Percentiles rank a stretch among this genome's conserved stretches.
Evolutionary conservation across 2,888 invertebrate species (phyloP).

Genomic region (Aelia acuminata): DNA sequence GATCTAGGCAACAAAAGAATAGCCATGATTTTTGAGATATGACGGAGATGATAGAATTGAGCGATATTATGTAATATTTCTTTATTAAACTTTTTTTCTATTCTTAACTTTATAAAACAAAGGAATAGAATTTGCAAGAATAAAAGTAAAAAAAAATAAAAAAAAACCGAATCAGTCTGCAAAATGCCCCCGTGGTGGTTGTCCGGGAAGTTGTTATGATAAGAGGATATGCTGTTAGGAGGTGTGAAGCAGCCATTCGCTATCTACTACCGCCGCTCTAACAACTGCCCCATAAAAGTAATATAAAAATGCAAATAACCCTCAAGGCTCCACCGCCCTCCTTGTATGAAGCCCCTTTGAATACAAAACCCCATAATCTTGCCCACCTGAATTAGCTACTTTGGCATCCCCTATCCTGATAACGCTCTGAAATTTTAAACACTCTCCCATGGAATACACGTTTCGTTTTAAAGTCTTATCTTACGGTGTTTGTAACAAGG

Average conservation of each 20-base stretch:
- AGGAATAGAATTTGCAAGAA: too few relatives aligned
- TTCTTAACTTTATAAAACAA: too few relatives aligned
- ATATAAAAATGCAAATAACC: slow-evolving; percentile 50
- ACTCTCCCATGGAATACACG: not conserved
- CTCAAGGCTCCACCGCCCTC: slow-evolving; percentile 13
- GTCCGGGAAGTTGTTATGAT: not conserved
- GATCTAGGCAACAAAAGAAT: too few relatives aligned
- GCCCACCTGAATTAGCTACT: slow-evolving; percentile 16
- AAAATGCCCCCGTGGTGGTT: not conserved
- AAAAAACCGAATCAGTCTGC: not conserved
- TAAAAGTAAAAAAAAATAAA: not conserved
- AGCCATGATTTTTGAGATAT: too few relatives aligned
- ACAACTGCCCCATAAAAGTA: slow-evolving; percentile 45
- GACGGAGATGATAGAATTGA: too few relatives aligned
- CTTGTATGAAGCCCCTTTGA: slow-evolving; percentile 27
- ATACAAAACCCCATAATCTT: slow-evolving; percentile 29
- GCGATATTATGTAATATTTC: too few relatives aligned
- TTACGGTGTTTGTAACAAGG: not conserved
- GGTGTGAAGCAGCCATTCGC: slow-evolving; percentile 23
- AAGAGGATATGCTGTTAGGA: not conserved
- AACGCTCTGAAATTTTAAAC: slow-evolving; percentile 12
- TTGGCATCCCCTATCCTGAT: not conserved
- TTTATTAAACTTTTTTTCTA: too few relatives aligned
- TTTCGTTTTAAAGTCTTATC: not conserved
- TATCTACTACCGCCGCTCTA: slow-evolving; percentile 29